A percentile compares a stretch with the other conserved stretches of the same genome.
phyloP scores from a whole-genome alignment of 2,888 invertebrate species.

The Agriotes lineatus region DNA sequence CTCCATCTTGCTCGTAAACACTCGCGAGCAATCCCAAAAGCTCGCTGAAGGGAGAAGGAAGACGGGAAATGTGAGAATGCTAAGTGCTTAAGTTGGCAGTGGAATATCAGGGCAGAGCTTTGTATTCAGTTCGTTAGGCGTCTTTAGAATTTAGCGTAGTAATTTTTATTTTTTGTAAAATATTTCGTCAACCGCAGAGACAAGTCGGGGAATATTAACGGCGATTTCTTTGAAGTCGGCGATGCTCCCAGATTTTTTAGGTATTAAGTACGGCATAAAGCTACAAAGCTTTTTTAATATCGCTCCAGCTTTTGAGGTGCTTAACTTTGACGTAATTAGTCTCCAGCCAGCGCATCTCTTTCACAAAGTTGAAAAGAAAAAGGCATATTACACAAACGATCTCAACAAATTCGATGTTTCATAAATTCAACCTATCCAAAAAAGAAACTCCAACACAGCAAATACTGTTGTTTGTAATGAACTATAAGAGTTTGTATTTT shows the following conservation, averaged over 20 bases:
- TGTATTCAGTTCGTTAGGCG: constrained; percentile 46
- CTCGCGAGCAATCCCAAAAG: not conserved
- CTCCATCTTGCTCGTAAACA: constrained; percentile 13
- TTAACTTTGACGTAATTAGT: constrained; percentile 13
- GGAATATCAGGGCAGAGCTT: constrained; percentile 31
- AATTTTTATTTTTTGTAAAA: constrained; percentile 40
- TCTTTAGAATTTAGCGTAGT: constrained; percentile 37
- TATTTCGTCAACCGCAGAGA: constrained; percentile 33
- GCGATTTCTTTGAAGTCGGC: constrained; percentile 6
- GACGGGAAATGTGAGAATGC: constrained; percentile 17
- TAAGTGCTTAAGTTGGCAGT: constrained; percentile 19
- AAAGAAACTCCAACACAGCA: no score
- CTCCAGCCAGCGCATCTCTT: not conserved
- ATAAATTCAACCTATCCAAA: no score
- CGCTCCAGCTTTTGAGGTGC: not conserved
- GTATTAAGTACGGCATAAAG: not conserved
- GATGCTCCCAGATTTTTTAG: not conserved
- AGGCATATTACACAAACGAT: no score
- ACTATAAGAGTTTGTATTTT: no score
- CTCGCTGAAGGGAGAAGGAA: constrained; percentile 12
- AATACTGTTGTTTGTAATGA: no score
- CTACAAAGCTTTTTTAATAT: constrained; percentile 20
- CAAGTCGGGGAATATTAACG: constrained; percentile 18
- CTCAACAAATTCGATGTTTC: no score
- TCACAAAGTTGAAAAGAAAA: no score